These are phyloP conservation scores for Anser cygnoides DNA, from an alignment of 2,113 vertebrate species.

Conservation along the genomic window DNA sequence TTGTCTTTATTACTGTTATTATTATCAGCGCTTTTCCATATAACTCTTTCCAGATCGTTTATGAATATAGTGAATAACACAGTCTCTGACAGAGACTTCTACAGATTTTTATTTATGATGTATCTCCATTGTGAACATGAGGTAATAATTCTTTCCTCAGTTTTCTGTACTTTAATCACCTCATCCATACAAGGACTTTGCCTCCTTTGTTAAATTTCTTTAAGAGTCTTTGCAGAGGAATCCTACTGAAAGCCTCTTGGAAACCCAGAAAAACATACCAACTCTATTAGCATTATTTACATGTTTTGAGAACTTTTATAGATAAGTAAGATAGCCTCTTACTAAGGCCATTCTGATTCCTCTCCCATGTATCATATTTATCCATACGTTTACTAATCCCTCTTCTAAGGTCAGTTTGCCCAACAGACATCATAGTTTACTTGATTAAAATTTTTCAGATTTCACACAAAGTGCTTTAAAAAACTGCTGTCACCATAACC, in stretches of 20 bases:
- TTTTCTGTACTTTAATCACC: background rate
- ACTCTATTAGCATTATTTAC: background rate
- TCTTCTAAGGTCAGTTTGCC: background rate
- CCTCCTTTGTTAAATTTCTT: background rate
- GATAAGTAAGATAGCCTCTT: background rate
- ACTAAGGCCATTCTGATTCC: background rate
- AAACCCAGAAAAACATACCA: background rate
- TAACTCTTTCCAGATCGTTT: background rate
- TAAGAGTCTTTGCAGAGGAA: background rate
- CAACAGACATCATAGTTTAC: background rate
- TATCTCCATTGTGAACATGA: background rate
- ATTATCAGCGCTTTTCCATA: background rate
- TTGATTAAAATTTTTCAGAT: background rate
- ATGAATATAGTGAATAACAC: background rate
- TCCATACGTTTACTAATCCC: background rate
- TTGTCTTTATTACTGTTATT: background rate
- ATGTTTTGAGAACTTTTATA: background rate
- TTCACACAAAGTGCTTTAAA: background rate
- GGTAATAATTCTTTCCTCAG: background rate
- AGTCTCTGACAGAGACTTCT: background rate
- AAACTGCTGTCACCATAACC: background rate
- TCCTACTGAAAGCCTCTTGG: background rate
- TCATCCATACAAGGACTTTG: background rate
- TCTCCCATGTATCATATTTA: background rate
- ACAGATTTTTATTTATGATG: background rate